Conservation (phyloP, 2,888 invertebrate species). For the Sphaeridia pumilis region DNA sequence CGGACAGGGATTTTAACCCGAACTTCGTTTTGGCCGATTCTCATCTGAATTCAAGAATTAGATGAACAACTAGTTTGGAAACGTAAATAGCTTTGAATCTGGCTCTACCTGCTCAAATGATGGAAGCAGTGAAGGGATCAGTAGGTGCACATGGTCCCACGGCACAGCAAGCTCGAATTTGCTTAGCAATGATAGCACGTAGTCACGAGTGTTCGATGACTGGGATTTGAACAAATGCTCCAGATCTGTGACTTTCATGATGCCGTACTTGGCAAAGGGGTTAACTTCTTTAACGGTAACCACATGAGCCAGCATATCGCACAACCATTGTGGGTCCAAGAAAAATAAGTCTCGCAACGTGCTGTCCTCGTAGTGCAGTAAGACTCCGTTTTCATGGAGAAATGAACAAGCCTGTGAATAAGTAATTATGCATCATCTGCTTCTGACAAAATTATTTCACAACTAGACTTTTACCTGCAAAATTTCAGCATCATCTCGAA, state of each 20-base stretch:
- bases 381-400: constrained; percentile 91
- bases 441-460: background rate
- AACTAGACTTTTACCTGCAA: constrained; percentile 23
- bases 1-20: constrained; percentile 48
- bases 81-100: background rate
- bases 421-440: background rate
- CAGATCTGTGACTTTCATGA: constrained; percentile 88
- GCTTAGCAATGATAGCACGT: constrained; percentile 80
- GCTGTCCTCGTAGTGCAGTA: constrained; percentile 88
- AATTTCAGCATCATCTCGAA: constrained; percentile 36
- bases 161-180: constrained; percentile 96
- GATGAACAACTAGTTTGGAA: background rate
- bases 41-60: constrained; percentile 22
- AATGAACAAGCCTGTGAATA: constrained; percentile 81
- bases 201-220: constrained; percentile 52
- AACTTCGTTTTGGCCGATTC: constrained; percentile 35
- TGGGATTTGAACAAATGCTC: constrained; percentile 81
- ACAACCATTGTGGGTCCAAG: constrained; percentile 95
- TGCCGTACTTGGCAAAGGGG: constrained; percentile 79
- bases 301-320: constrained; percentile 93
- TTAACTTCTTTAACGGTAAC: constrained; percentile 88
- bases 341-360: constrained; percentile 90
- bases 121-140: constrained; percentile 84
- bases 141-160: constrained; percentile 79
- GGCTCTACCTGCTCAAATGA: constrained; percentile 55